Base-by-base conservation (phyloP, 2,113 vertebrate species). In the Nematolebias whitei region DNA sequence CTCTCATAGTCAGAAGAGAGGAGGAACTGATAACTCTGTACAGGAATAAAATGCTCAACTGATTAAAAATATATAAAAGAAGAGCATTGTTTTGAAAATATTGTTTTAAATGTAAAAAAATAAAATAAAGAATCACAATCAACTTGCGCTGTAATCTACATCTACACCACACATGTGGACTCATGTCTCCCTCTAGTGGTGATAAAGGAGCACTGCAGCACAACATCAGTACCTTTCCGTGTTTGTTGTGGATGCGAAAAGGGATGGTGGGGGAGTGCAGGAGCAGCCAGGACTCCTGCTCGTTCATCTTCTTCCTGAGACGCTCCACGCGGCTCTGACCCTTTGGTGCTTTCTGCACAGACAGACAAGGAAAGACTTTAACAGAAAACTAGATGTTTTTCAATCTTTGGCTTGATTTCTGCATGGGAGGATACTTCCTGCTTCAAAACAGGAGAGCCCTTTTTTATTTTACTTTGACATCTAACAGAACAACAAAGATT, bases 221-320 rank as follows among this genome's bases (percentile, higher is more conserved):
- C 6, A 2, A 1, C 40, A 48, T 18, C 9, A n/a, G 88, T 89
- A 98, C 98, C 95, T 99, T 99, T 87, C 96, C 96, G 0, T 98
- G 96, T 70, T 95, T 96, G 90, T 96, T 98, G 91, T 97, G 95
- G 87, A 99, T 95, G 86, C 98, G 94, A 91, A 99, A 98, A 0
- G 98, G 98, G 76, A 99, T 99, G 19, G 95, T 95, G 0, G 98
- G 98, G 0, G 96, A 98, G 85, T 96, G 94, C 55, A 98, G 93
- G 15, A 99, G 95, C 83, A 99, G 89, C 92, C 95, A 95, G 40
- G 98, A 99, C 73, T 99, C 98, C 0, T 99, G 96, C 66, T 99
- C 98, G 40, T 96, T 98, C 96, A 99, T 97, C 91, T 99, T 99
- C 92, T 99, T 99, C 88, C 97, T 96, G 60, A 99, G 91, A 44